phyloP scores from a whole-genome alignment of 1,140 invertebrate genomes.

The Drosophila kikkawai region DNA sequence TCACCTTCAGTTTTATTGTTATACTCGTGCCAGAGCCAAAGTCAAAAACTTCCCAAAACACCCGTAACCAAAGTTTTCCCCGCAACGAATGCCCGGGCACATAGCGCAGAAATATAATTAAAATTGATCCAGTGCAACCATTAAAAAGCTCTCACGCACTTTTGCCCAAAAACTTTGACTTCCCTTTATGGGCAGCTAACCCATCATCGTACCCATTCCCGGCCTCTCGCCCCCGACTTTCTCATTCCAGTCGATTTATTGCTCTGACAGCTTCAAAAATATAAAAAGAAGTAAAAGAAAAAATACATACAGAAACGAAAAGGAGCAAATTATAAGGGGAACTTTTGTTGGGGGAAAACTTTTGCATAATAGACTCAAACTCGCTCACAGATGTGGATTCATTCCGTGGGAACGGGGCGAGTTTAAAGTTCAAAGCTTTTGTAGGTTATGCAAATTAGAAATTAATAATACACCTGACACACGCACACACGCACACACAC shows the following conservation, averaged over 20 bases:
- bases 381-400: conserved; percentile 34
- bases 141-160: conserved; percentile 64
- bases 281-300: conserved; percentile 2
- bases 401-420: conserved; percentile 31
- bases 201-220: conserved; percentile 29
- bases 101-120: conserved; percentile 56
- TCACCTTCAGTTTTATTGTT: conserved; percentile 44
- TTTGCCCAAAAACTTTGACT: conserved; percentile 47
- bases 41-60: conserved; percentile 34
- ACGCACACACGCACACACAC: conserved; percentile 22
- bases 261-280: conserved; percentile 55
- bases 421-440: conserved; percentile 82
- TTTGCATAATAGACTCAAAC: conserved; percentile 73
- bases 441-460: conserved; percentile 83
- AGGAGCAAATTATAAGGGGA: conserved; percentile 51
- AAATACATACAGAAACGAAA: conserved; percentile 36
- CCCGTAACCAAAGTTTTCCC: conserved; percentile 34
- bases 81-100: conserved; percentile 25
- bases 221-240: conserved; percentile 9
- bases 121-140: conserved; percentile 61
- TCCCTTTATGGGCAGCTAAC: conserved; percentile 46
- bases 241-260: conserved; percentile 77
- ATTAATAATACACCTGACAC: conserved; percentile 72
- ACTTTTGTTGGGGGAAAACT: conserved; percentile 62
- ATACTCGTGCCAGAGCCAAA: conserved; percentile 2